Percentiles rank a stretch among this genome's conserved stretches.
phyloP scores from a whole-genome alignment of 1,140 invertebrate species.

The Neodiprion fabricii region DNA sequence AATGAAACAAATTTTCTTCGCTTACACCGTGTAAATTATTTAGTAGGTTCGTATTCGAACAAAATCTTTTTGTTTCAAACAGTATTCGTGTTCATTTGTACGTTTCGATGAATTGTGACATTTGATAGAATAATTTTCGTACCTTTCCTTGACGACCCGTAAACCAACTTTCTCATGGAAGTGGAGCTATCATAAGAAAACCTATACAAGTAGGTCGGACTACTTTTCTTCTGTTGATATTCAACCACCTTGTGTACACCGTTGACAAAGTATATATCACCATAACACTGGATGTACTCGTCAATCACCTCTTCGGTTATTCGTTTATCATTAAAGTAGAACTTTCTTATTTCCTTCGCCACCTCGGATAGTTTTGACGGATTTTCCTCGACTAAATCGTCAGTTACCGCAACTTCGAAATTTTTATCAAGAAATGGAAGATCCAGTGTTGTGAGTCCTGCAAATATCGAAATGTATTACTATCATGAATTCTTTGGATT shows the following conservation, averaged over 20 bases:
- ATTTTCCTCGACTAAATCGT: neutral
- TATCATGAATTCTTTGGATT: no score
- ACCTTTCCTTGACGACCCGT: neutral
- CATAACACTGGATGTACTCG: slow-evolving; percentile 52
- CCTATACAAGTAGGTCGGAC: slow-evolving; percentile 60
- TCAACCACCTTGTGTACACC: slow-evolving; percentile 53
- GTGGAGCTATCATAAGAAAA: slow-evolving; percentile 52
- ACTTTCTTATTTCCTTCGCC: neutral
- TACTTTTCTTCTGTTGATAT: slow-evolving; percentile 43
- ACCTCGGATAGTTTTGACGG: neutral
- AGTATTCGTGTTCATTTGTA: neutral
- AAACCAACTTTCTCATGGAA: neutral
- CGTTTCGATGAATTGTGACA: slow-evolving; percentile 22
- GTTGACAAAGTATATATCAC: slow-evolving; percentile 57
- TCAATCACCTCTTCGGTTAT: slow-evolving; percentile 37
- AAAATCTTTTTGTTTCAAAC: slow-evolving; percentile 7
- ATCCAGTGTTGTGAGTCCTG: no score
- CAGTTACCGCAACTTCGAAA: neutral
- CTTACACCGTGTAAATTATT: no score
- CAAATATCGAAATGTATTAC: no score
- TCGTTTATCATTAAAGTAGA: slow-evolving; percentile 49
- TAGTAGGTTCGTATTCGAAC: neutral
- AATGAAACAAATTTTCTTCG: no score
- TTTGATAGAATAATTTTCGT: neutral
- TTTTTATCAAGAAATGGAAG: neutral